phyloP scores from a whole-genome alignment of 2,888 invertebrate genomes.

The Perizoma affinitatum region DNA sequence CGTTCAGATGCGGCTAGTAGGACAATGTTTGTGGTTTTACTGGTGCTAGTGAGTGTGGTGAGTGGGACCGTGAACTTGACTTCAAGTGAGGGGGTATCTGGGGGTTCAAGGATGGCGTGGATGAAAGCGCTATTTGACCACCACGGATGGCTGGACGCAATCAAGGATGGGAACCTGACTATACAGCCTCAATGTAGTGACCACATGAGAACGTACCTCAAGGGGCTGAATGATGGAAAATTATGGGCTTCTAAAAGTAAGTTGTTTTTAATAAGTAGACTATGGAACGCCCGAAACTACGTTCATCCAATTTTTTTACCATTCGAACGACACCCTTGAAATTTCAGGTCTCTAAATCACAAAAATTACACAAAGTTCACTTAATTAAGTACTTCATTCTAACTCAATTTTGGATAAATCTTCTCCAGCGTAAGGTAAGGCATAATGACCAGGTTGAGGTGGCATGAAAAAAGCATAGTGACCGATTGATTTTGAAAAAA shows the following conservation, averaged over 20 bases:
- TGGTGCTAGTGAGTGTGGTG: conserved; percentile 74
- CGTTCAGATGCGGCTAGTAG: conserved; percentile 43
- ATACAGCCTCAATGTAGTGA: conserved; percentile 75
- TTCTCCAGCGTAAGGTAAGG: neutral
- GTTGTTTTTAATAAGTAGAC: conserved; percentile 44
- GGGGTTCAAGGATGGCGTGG: conserved; percentile 85
- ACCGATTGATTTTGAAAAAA: no score
- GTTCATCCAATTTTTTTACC: no score
- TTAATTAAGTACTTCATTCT: neutral
- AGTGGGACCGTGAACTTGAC: conserved; percentile 67
- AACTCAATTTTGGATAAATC: neutral
- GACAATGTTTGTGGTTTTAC: conserved; percentile 62
- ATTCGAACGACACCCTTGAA: no score
- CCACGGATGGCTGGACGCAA: conserved; percentile 78
- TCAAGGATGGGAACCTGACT: conserved; percentile 74
- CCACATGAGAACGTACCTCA: conserved; percentile 82
- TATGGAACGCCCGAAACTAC: no score
- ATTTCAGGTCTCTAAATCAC: no score
- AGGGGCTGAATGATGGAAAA: conserved; percentile 86
- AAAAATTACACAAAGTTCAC: no score
- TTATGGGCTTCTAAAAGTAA: conserved; percentile 93
- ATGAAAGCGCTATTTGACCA: conserved; percentile 87
- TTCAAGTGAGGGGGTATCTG: conserved; percentile 35
- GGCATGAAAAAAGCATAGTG: no score
- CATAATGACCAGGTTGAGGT: no score